A percentile compares a stretch with the other conserved stretches of the same genome.
Evolutionary conservation across 2,113 vertebrate species (phyloP).

Genomic region (Gobiocypris rarus): DNA sequence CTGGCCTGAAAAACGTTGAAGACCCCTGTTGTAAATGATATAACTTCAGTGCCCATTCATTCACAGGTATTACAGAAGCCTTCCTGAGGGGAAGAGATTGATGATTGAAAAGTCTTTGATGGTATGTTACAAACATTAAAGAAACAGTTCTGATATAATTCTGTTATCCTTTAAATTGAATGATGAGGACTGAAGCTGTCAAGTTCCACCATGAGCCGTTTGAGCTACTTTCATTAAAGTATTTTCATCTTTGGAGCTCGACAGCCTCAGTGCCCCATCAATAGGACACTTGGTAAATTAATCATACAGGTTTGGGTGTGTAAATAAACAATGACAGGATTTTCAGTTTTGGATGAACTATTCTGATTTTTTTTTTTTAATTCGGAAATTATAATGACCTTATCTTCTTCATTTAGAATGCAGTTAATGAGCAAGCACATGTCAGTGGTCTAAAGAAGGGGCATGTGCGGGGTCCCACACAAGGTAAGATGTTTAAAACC

Average conservation of each 20-base stretch:
- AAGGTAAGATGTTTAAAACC: conserved; percentile 33
- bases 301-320: no score
- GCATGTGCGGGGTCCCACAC: not conserved
- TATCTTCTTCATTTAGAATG: not conserved
- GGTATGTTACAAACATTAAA: conserved; percentile 56
- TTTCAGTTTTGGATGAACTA: not conserved
- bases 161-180: not conserved
- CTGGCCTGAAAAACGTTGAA: no score
- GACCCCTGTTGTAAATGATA: not conserved
- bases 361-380: not conserved
- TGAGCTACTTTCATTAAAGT: not conserved
- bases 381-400: not conserved
- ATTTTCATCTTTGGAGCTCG: not conserved
- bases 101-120: conserved; percentile 36
- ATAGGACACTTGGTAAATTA: no score
- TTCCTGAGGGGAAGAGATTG: conserved; percentile 57
- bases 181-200: not conserved
- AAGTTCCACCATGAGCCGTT: not conserved
- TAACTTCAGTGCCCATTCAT: not conserved
- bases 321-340: not conserved
- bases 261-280: no score
- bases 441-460: conserved; percentile 53
- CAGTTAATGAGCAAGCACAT: not conserved
- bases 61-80: conserved; percentile 67
- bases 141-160: not conserved